A percentile compares a stretch with the other conserved stretches of the same genome.
These are phyloP conservation scores for Dasyornis broadbenti DNA, from an alignment of 2,113 vertebrate species.

Conservation along the genomic window DNA sequence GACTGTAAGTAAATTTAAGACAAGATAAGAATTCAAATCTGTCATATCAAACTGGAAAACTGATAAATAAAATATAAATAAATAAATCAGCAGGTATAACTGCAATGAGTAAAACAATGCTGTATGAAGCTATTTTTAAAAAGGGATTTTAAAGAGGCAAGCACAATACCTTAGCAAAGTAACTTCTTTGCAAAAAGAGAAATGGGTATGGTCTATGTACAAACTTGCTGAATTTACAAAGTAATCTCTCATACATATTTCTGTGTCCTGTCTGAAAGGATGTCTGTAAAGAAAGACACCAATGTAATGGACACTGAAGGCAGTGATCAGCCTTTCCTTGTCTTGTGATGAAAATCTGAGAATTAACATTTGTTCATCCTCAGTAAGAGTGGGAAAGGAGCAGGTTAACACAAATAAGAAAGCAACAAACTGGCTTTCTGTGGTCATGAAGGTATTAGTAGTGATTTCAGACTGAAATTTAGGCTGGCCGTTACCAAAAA, in stretches of 20 bases:
- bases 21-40: background rate
- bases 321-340: background rate
- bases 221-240: background rate
- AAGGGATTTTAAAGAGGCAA: background rate
- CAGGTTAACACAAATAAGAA: background rate
- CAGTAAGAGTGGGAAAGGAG: background rate
- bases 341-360: background rate
- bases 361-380: background rate
- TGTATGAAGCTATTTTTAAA: background rate
- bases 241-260: background rate
- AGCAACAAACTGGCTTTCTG: background rate
- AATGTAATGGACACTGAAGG: background rate
- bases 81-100: background rate
- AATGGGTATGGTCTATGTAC: background rate
- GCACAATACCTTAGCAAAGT: background rate
- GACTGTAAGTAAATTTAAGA: background rate
- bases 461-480: background rate
- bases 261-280: background rate
- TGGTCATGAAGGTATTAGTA: background rate
- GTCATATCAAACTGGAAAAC: background rate
- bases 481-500: background rate
- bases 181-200: background rate
- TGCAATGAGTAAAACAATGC: background rate
- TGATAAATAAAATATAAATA: background rate
- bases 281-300: background rate